A percentile compares a stretch with the other conserved stretches of the same genome.
These are phyloP conservation scores for Cryptotis parvus DNA, from an alignment of 2,113 vertebrate species.

Conservation along the genomic window DNA sequence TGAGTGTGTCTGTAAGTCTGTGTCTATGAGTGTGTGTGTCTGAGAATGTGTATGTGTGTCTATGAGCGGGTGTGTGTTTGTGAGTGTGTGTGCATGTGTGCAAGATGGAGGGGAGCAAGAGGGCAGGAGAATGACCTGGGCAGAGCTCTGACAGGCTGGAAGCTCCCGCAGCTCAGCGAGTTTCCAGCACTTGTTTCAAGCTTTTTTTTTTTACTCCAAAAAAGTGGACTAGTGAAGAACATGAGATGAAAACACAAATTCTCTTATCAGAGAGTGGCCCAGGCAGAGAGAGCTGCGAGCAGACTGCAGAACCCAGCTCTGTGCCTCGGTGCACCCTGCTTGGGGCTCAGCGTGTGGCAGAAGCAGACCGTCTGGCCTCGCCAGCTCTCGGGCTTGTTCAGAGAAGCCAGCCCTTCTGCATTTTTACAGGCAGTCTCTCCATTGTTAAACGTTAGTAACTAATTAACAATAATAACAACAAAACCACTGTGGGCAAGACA, in stretches of 20 bases:
- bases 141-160: too few relatives aligned
- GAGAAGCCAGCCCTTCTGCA: background rate
- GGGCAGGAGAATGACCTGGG: background rate
- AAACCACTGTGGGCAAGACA: background rate
- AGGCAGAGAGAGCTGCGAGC: background rate
- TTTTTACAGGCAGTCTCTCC: constrained; percentile 12
- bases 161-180: background rate
- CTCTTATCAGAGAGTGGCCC: background rate
- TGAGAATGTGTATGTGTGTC: too few relatives aligned
- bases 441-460: constrained; percentile 21
- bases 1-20: too few relatives aligned
- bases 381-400: background rate
- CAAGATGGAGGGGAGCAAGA: fast-evolving
- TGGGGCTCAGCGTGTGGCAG: background rate
- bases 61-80: background rate
- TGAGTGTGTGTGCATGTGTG: background rate
- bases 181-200: background rate
- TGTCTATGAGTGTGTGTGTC: too few relatives aligned
- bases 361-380: too few relatives aligned
- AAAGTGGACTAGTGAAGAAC: background rate
- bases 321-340: background rate
- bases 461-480: background rate
- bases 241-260: background rate
- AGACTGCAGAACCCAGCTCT: background rate
- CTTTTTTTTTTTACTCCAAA: background rate